Base-by-base conservation (phyloP, 2,797 vertebrate genomes). In the Lagocephalus sceleratus region DNA sequence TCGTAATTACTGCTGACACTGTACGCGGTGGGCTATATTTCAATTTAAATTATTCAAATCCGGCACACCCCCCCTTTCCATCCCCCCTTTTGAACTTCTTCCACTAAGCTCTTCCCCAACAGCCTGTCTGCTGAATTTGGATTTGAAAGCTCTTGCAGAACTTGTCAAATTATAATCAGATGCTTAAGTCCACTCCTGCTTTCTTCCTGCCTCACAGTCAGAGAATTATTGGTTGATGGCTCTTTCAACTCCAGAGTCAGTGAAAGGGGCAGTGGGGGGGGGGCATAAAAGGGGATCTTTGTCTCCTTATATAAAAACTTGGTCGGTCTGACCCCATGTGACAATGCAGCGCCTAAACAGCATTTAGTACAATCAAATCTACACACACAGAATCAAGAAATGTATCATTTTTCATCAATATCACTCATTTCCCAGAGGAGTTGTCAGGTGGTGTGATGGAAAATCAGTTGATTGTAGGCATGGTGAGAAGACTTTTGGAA, bases 31-130 rank as follows among this genome's bases (percentile, higher is more conserved):
- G 57, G 63, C 47, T 54, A 41, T 43, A 52, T 73, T 76, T 70
- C 11, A 70, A 54, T 68, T 66, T 47, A 60, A 73, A 73, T 76
- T 55, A 76, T 82, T 85, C 53, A 79, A 81, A 73, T 76, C 42
- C 40, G 60, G 50, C 40, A 6, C 40, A 35, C 32, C 32, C 29
- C 32, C 32, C 5, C 40, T 17, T 17, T 17, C 29, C 29, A 5
- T 40, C 17, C 16, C 40, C 40, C 40, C 41, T 51, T 48, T 40
- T 42, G 58, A 73, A 73, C 48, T 66, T 53, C 23, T 74, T 67
- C 35, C 45, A 32, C 50, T 54, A 63, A 70, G 64, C 72, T 61
- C 32, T 67, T 51, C 61, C 43, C 46, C 39, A 51, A 25, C 32
- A 63, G 51, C 25, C 54, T 26, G 59, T 68, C 51, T 66, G 49